Conservation (phyloP, 1,140 invertebrate genomes). For the Radopholus similis region DNA sequence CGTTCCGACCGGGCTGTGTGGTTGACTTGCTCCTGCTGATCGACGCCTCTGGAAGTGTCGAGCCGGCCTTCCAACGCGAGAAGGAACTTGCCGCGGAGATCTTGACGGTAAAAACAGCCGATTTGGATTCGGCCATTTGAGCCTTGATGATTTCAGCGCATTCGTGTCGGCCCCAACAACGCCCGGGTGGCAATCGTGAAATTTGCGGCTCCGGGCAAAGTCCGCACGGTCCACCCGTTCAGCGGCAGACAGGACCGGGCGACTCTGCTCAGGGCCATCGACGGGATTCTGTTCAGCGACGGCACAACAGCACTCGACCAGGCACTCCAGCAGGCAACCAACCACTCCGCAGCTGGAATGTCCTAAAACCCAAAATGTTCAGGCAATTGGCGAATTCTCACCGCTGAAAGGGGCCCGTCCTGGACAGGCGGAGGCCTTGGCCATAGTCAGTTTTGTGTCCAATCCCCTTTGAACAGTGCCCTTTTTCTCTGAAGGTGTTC, state of each 20-base stretch:
- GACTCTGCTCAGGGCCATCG: slow-evolving; percentile 27
- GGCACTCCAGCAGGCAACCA: slow-evolving; percentile 40
- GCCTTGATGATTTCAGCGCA: no score
- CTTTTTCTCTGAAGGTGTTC: no score
- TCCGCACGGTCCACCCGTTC: slow-evolving; percentile 45
- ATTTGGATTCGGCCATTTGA: no score
- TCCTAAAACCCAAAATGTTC: slow-evolving; percentile 10
- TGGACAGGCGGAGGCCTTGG: slow-evolving; percentile 25
- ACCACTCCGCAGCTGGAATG: not conserved
- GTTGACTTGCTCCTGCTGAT: slow-evolving; percentile 51
- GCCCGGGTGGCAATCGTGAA: slow-evolving; percentile 50
- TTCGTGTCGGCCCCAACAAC: slow-evolving; percentile 46
- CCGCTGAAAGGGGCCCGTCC: slow-evolving; percentile 34
- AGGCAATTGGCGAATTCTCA: slow-evolving; percentile 34
- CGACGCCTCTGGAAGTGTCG: slow-evolving; percentile 49
- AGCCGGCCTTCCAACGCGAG: slow-evolving; percentile 46
- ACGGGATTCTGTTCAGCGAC: slow-evolving; percentile 34
- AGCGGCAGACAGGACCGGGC: slow-evolving; percentile 20
- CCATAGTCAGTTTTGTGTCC: no score
- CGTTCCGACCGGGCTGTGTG: slow-evolving; percentile 19
- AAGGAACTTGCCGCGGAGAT: slow-evolving; percentile 39
- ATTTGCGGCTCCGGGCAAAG: slow-evolving; percentile 50
- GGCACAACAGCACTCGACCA: slow-evolving; percentile 52
- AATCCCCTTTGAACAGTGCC: no score
- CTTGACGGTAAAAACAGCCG: no score